Evolutionary conservation across 2,888 invertebrate species (phyloP), one percentile per base, ranked within the genome.

Genomic region (Ichneumoninae sp.): DNA sequence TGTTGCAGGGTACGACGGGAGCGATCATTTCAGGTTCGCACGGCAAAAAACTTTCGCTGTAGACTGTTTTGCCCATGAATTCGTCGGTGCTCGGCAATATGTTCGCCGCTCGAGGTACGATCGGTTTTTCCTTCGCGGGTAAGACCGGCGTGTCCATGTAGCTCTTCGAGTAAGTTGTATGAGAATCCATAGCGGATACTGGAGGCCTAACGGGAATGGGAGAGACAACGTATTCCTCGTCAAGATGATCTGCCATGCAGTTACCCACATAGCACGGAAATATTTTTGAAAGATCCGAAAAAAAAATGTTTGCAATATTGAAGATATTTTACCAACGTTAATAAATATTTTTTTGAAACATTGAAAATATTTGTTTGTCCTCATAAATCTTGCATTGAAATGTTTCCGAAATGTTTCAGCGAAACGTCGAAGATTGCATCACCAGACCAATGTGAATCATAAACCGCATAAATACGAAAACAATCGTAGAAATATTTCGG

Each of bases 151-250:
- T 86, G 22, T 89, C 91, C 52, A 89, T 74, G 75, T 88, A 94
- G 78, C 93, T 94, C 72, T 93, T 89, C 1, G 90, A 89, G 78
- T 94, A 94, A 0, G 93, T 93, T 0, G 94, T 94, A 13, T 92
- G 89, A 2, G 78, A 89, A 22, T 90, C 90, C 91, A 94, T 91
- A 30, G 90, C 86, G 1, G 83, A 69, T 1, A 89, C 87, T 3
- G 93, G 93, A 8, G 88, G 85, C 74, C 93, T 93, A 36, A 47
- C 1, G 16, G 44, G 7, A 5, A n/a, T 22, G 1, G n/a, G 10
- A 26, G 1, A 6, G n/a, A 62, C 30, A 30, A 62, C 6, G 30
- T 22, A 54, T 66, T 54, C 13, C 6, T 33, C 5, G 7, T 47
- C 26, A 30, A 13, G 50, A 33, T 10, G 26, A 26, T 13, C 40